Evolutionary conservation across 2,113 vertebrate species (phyloP).

Genomic region (Motacilla alba): DNA sequence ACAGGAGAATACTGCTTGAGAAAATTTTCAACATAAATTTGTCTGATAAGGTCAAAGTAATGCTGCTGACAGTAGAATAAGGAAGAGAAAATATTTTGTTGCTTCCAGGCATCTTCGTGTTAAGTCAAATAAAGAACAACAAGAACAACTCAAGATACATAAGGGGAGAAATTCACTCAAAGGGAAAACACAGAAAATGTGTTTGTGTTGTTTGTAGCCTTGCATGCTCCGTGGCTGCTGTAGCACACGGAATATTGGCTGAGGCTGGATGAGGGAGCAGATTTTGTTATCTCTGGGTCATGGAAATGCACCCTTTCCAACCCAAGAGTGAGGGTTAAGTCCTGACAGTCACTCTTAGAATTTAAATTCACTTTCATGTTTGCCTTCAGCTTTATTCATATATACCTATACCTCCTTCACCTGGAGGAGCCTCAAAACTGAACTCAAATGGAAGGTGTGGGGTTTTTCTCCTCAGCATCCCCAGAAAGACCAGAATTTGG

Average conservation of each 20-base stretch:
- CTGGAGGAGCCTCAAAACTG: background rate
- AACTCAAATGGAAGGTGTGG: background rate
- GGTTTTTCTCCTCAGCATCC: background rate
- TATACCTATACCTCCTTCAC: too few species aligned
- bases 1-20: constrained; percentile 44
- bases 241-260: background rate
- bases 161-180: background rate
- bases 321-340: background rate
- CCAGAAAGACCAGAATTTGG: background rate
- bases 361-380: background rate
- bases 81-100: constrained; percentile 50
- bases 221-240: background rate
- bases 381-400: background rate
- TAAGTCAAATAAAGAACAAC: constrained; percentile 61
- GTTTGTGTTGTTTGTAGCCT: background rate
- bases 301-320: background rate
- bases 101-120: constrained; percentile 45
- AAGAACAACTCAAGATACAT: constrained; percentile 16
- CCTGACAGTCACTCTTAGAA: background rate
- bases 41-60: constrained; percentile 69
- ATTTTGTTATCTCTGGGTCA: background rate
- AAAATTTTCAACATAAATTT: constrained; percentile 63
- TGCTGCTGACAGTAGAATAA: constrained; percentile 53
- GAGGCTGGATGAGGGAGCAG: background rate
- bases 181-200: background rate